Evolutionary conservation across 2,113 vertebrate species (phyloP).

Genomic region (Acanthochromis polyacanthus): DNA sequence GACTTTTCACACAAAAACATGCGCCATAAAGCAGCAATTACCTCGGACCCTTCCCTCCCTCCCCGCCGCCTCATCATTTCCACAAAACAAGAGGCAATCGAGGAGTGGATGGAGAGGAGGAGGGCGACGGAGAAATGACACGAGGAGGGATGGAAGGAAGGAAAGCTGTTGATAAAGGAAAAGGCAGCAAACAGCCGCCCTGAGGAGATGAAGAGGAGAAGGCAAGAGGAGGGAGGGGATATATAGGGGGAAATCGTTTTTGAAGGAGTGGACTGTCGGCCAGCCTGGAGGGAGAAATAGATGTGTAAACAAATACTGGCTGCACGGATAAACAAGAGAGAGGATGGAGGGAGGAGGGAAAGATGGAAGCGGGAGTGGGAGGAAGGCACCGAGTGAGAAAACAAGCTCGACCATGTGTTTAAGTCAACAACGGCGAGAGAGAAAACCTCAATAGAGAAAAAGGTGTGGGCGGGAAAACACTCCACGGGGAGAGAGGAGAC

Average conservation of each 20-base stretch:
- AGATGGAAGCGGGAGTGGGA: constrained; percentile 67
- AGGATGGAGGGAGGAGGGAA: constrained; percentile 45
- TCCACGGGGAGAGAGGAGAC: constrained; percentile 70
- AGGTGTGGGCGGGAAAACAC: constrained; percentile 78
- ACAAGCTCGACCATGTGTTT: constrained; percentile 80
- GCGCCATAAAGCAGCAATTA: constrained; percentile 71
- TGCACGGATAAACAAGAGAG: constrained; percentile 64
- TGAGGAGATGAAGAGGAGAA: constrained; percentile 54
- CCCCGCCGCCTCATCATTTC: constrained; percentile 53
- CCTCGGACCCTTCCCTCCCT: constrained; percentile 39
- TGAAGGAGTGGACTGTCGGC: constrained; percentile 68
- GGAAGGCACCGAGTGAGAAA: constrained; percentile 73
- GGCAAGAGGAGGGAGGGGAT: constrained; percentile 39
- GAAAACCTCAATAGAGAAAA: constrained; percentile 71
- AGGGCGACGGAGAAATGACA: constrained; percentile 51
- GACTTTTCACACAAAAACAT: constrained; percentile 40
- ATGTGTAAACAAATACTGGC: constrained; percentile 78
- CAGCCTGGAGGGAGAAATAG: constrained; percentile 67
- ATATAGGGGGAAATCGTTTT: constrained; percentile 70
- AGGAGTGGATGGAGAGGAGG: constrained; percentile 49
- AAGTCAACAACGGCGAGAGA: constrained; percentile 77
- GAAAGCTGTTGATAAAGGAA: constrained; percentile 62
- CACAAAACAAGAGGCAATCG: constrained; percentile 57
- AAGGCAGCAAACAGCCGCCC: constrained; percentile 50
- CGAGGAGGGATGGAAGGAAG: constrained; percentile 43